Evolutionary conservation across 2,113 vertebrate genomes (phyloP).

Genomic region (Hippocampus zosterae): DNA sequence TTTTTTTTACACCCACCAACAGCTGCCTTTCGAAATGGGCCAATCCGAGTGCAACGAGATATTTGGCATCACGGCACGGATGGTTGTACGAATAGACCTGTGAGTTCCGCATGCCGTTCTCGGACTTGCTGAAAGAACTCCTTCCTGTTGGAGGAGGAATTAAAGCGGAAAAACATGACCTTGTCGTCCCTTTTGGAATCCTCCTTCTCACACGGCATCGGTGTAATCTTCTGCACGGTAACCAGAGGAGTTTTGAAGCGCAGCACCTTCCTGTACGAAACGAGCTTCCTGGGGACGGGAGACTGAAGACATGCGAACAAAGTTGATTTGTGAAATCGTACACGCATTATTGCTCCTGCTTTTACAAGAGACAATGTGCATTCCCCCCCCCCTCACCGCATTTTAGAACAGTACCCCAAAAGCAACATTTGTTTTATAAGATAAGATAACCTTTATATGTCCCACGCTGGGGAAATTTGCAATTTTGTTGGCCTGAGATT

Average conservation of each 20-base stretch:
- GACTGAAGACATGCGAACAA: slow-evolving; percentile 16
- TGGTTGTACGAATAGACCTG: not conserved
- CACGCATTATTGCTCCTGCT: not conserved
- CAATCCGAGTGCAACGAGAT: not conserved
- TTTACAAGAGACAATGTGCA: too few species aligned
- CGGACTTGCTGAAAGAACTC: slow-evolving; percentile 42
- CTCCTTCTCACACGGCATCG: not conserved
- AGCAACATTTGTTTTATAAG: too few species aligned
- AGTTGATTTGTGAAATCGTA: not conserved
- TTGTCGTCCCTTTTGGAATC: not conserved
- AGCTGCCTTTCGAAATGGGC: not conserved
- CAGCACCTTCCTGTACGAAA: slow-evolving; percentile 48
- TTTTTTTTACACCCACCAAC: too few species aligned
- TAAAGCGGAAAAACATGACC: slow-evolving; percentile 62
- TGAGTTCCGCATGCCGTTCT: slow-evolving; percentile 32
- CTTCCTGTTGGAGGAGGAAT: slow-evolving; percentile 23
- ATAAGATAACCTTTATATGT: too few species aligned
- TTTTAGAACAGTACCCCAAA: too few species aligned
- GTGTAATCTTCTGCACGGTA: not conserved
- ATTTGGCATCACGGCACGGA: not conserved
- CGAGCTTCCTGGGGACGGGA: not conserved
- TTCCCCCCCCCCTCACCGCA: too few species aligned
- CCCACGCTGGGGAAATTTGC: too few species aligned
- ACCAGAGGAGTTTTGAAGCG: slow-evolving; percentile 46
- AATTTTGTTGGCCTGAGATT: not conserved